Conservation (phyloP, 2,888 invertebrate species). For the Thumatha senex region DNA sequence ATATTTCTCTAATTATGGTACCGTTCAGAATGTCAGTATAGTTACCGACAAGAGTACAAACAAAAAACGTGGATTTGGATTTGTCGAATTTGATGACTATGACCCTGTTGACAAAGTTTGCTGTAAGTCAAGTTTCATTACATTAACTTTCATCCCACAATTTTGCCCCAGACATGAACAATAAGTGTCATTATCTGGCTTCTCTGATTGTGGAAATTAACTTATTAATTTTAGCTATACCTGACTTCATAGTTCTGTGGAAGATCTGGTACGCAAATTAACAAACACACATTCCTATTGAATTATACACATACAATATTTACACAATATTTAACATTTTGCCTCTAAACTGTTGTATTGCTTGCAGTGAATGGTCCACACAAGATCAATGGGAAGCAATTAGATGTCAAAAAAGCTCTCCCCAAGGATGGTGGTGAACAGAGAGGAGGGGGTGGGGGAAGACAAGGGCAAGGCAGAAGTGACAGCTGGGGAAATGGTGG, state of each 20-base stretch:
- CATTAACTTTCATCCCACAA: conserved; percentile 53
- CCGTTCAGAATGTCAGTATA: conserved; percentile 92
- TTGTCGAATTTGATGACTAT: conserved; percentile 98
- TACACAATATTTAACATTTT: neutral
- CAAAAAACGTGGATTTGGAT: conserved; percentile 97
- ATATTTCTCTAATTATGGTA: conserved; percentile 93
- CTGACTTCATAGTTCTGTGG: conserved; percentile 51
- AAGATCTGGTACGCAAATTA: conserved; percentile 77
- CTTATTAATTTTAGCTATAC: conserved; percentile 78
- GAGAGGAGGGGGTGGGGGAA: conserved; percentile 80
- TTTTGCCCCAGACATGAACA: conserved; percentile 78
- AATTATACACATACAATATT: too few relatives aligned
- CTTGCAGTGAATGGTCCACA: conserved; percentile 90
- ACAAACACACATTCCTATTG: conserved; percentile 46
- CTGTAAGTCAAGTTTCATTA: conserved; percentile 85
- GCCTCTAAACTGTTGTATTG: neutral
- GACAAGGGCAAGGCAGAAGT: conserved; percentile 68
- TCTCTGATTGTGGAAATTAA: conserved; percentile 79
- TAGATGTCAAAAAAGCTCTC: conserved; percentile 97
- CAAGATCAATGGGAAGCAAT: conserved; percentile 92
- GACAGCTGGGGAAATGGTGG: conserved; percentile 67
- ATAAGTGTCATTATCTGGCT: conserved; percentile 71
- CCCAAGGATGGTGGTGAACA: conserved; percentile 89
- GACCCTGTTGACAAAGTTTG: conserved; percentile 99
- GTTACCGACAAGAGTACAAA: conserved; percentile 96